phyloP scores from a whole-genome alignment of 2,797 vertebrate genomes.

The Acrocephalus scirpaceus region DNA sequence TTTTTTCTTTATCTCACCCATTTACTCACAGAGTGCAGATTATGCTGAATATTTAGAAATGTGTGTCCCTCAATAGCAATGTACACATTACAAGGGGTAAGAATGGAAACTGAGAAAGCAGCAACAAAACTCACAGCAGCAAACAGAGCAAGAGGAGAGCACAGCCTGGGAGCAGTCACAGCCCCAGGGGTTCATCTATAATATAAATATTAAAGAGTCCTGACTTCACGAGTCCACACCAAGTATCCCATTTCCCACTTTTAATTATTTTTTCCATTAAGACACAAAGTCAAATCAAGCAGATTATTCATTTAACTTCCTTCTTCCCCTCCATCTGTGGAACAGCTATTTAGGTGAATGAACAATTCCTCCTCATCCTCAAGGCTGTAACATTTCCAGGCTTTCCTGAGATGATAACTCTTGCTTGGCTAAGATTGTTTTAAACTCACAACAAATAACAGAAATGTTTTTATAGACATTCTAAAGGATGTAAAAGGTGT shows the following conservation, averaged over 20 bases:
- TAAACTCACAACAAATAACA: not conserved
- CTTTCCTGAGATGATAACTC: not conserved
- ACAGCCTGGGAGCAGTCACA: not conserved
- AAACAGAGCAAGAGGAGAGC: not conserved
- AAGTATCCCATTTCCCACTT: not conserved
- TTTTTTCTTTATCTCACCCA: not conserved
- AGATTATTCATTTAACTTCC: not conserved
- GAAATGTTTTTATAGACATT: not conserved
- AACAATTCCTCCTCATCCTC: not conserved
- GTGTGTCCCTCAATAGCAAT: not conserved
- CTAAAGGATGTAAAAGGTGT: not conserved
- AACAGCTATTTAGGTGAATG: not conserved
- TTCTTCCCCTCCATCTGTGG: not conserved
- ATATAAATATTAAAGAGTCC: accelerated
- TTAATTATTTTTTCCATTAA: not conserved
- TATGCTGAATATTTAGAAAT: not conserved
- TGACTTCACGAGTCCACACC: not conserved
- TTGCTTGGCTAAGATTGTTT: not conserved
- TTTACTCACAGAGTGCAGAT: not conserved
- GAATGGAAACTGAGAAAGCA: not conserved
- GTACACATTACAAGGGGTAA: not conserved
- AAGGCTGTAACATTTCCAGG: not conserved
- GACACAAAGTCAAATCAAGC: not conserved
- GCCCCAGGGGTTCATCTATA: not conserved
- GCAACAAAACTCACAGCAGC: not conserved